Evolutionary conservation across 1,140 invertebrate genomes (phyloP).

Genomic region (Octopus bimaculoides): DNA sequence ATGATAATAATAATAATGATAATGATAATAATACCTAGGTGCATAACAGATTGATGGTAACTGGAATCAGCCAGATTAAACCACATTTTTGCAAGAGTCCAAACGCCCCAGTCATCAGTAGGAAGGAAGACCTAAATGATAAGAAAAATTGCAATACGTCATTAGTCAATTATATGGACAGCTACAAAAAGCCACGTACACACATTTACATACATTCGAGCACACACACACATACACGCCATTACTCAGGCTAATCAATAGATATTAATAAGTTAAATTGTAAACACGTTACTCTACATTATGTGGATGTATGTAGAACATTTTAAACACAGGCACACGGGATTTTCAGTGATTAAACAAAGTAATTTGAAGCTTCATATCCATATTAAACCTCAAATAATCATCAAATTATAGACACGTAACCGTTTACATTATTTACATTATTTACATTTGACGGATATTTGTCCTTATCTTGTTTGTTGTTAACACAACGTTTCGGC

Average conservation of each 20-base stretch:
- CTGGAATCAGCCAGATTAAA: constrained; percentile 59
- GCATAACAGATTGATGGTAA: constrained; percentile 54
- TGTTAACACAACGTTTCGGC: too few species aligned
- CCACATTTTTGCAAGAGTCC: constrained; percentile 60
- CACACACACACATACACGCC: neutral
- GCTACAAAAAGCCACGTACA: constrained; percentile 17
- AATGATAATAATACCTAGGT: constrained; percentile 38
- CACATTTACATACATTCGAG: constrained; percentile 15
- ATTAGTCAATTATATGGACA: too few species aligned
- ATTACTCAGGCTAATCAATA: neutral
- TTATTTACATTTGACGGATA: too few species aligned
- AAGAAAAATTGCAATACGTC: neutral
- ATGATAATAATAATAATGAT: neutral
- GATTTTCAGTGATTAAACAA: too few species aligned
- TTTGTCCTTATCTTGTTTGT: too few species aligned
- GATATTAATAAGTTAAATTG: neutral
- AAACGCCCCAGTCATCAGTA: constrained; percentile 54
- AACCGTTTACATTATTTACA: too few species aligned
- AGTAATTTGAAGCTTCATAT: too few species aligned
- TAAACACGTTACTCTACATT: too few species aligned
- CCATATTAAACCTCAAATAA: too few species aligned
- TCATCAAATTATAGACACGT: too few species aligned
- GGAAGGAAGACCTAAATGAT: constrained; percentile 56
- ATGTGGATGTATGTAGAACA: too few species aligned
- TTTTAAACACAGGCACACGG: too few species aligned